These are phyloP conservation scores for Eupithecia subfuscata DNA, from an alignment of 2,888 invertebrate species.

Conservation along the genomic window DNA sequence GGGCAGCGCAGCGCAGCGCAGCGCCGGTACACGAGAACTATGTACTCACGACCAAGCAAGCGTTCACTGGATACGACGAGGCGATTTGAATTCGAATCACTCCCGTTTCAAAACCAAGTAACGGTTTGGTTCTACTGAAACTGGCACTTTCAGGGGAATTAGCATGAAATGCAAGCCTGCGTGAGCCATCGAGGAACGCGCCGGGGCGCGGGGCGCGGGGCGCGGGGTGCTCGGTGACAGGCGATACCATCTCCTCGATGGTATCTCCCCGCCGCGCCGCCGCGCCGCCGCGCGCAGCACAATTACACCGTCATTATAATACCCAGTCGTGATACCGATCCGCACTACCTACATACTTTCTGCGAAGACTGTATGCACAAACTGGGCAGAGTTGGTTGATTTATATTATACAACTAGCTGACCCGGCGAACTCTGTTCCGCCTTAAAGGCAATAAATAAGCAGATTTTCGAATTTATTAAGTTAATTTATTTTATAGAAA, in stretches of 20 bases:
- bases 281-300: conserved; percentile 1
- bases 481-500: no score
- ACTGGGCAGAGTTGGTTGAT: neutral
- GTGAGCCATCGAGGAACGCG: neutral
- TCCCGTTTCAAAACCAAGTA: neutral
- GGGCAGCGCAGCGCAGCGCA: conserved; percentile 14
- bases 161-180: neutral
- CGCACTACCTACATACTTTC: neutral
- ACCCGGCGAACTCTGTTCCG: no score
- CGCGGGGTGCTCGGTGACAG: conserved; percentile 18
- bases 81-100: neutral
- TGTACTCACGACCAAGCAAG: neutral
- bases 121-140: neutral
- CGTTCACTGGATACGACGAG: neutral
- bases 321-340: conserved; percentile 7
- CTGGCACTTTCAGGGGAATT: neutral
- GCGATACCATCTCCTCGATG: conserved; percentile 29
- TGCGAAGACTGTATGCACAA: neutral
- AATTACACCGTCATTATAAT: conserved; percentile 30
- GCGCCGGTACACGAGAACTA: neutral
- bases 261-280: conserved; percentile 8
- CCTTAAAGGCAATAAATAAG: no score
- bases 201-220: neutral
- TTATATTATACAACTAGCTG: no score
- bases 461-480: no score